phyloP scores from a whole-genome alignment of 2,888 invertebrate species.

The Synergus itoensis region DNA sequence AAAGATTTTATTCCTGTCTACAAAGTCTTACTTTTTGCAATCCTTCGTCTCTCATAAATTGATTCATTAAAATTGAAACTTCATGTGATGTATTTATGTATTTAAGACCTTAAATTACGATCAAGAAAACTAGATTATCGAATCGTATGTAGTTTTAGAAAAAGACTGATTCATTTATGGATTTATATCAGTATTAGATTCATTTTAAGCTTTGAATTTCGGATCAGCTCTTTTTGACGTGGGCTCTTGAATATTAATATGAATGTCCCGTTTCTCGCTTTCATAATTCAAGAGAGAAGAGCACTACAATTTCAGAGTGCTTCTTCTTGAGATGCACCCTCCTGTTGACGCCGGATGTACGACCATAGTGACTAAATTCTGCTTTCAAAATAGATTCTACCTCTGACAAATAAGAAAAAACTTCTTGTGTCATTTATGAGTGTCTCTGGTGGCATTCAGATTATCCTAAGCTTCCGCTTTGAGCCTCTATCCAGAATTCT shows the following conservation, averaged over 20 bases:
- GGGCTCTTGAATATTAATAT: neutral
- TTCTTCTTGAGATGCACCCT: slow-evolving; percentile 13
- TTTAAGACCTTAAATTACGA: neutral
- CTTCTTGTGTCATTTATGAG: neutral
- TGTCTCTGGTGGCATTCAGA: neutral
- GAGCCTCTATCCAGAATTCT: neutral
- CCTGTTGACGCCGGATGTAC: slow-evolving; percentile 37
- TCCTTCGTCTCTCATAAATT: neutral
- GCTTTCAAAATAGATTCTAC: slow-evolving; percentile 33
- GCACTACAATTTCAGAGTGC: slow-evolving; percentile 1
- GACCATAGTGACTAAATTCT: slow-evolving; percentile 25
- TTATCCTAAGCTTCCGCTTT: neutral
- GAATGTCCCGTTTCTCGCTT: neutral
- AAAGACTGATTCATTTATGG: neutral
- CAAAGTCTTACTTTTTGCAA: slow-evolving; percentile 24
- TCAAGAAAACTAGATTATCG: neutral
- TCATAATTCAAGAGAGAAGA: slow-evolving; percentile 28
- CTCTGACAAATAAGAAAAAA: slow-evolving; percentile 14
- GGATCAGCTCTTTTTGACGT: neutral
- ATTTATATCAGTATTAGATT: neutral
- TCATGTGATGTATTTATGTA: neutral
- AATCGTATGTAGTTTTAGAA: neutral
- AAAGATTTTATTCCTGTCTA: slow-evolving; percentile 22
- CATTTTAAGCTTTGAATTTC: neutral
- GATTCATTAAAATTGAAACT: slow-evolving; percentile 28